These are phyloP conservation scores for Enteromius thamalakanensis DNA, from an alignment of 2,797 vertebrate species.

Conservation along the genomic window DNA sequence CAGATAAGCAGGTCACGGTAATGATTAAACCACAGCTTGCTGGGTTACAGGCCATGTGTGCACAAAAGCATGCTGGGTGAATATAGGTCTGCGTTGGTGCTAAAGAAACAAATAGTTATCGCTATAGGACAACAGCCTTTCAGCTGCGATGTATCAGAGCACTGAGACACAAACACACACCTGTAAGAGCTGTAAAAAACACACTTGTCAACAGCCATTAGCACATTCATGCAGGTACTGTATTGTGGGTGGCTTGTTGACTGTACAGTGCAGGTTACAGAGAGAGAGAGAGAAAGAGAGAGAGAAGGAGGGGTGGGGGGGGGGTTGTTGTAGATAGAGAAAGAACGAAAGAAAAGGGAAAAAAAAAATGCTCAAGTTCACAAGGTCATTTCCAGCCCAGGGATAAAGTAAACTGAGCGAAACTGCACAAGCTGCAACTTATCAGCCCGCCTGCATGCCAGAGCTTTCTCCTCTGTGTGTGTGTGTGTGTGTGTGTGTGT, in stretches of 20 bases:
- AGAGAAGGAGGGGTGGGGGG: too few relatives aligned
- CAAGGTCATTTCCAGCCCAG: constrained; percentile 81
- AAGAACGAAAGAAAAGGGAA: constrained; percentile 30
- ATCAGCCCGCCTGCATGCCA: constrained; percentile 79
- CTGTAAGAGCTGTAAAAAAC: constrained; percentile 55
- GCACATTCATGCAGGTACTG: constrained; percentile 67
- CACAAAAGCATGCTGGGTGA: constrained; percentile 73
- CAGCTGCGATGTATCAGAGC: constrained; percentile 75
- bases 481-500: constrained; percentile 63
- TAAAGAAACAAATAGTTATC: constrained; percentile 72
- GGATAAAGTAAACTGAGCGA: constrained; percentile 82
- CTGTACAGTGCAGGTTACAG: constrained; percentile 63
- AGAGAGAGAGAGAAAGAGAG: constrained; percentile 38
- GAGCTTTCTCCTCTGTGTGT: constrained; percentile 70
- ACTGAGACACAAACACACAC: constrained; percentile 44
- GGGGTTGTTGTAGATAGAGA: constrained; percentile 36
- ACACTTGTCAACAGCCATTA: constrained; percentile 67
- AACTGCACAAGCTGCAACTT: constrained; percentile 83
- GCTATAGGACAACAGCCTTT: constrained; percentile 77
- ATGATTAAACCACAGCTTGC: constrained; percentile 91
- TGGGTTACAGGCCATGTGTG: constrained; percentile 79
- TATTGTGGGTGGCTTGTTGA: constrained; percentile 64
- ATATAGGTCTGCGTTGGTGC: constrained; percentile 71
- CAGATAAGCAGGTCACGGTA: constrained; percentile 94
- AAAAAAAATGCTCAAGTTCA: constrained; percentile 73